Percentiles rank a stretch among this genome's conserved stretches.
Evolutionary conservation across 2,797 vertebrate species (phyloP).

Genomic region (Sebastiscus tertius): DNA sequence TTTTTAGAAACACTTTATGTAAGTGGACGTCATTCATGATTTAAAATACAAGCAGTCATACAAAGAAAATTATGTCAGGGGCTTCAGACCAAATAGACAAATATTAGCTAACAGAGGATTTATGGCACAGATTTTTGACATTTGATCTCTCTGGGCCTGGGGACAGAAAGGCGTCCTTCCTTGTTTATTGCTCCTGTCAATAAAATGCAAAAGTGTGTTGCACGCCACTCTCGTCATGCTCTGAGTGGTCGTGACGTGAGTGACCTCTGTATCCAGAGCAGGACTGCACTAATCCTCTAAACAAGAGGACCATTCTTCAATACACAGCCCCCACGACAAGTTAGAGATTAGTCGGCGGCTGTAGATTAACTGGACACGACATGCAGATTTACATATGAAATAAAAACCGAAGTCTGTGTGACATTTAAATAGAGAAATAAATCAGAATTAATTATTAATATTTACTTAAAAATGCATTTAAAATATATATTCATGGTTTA

Average conservation of each 20-base stretch:
- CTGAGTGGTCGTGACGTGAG: not conserved
- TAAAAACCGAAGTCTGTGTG: not conserved
- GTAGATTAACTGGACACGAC: constrained; percentile 55
- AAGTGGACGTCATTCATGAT: not conserved
- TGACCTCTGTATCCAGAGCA: constrained; percentile 34
- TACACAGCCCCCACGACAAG: constrained; percentile 50
- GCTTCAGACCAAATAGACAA: constrained; percentile 9
- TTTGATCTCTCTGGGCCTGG: not conserved
- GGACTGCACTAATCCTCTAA: constrained; percentile 66
- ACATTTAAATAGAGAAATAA: not conserved
- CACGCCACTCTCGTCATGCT: constrained; percentile 1
- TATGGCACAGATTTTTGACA: not conserved
- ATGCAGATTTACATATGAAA: constrained; percentile 21
- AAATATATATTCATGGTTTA: not conserved
- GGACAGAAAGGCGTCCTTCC: not conserved
- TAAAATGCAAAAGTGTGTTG: constrained; percentile 16
- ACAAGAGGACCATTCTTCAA: constrained; percentile 76
- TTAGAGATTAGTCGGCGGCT: constrained; percentile 64
- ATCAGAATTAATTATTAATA: not conserved
- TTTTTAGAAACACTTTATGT: not conserved
- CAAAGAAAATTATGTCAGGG: not conserved
- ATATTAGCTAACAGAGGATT: not conserved
- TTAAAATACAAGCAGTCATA: not conserved
- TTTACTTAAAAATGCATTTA: not conserved
- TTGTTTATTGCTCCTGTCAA: not conserved